Conservation (phyloP, 2,888 invertebrate genomes). For the Ptychoptera contaminata region DNA sequence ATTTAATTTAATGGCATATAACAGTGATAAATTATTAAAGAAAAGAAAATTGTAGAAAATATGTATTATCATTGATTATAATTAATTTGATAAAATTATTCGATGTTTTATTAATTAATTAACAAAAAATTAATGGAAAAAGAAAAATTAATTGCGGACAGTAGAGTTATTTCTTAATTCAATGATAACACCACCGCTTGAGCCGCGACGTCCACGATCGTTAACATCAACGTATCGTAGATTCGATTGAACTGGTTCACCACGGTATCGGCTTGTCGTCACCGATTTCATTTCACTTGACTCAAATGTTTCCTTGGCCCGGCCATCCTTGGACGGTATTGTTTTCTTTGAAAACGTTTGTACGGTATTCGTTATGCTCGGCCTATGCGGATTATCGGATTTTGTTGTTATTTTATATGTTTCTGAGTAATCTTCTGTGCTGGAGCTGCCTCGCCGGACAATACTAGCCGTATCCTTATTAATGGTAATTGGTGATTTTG, state of each 20-base stretch:
- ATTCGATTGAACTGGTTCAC: conserved; percentile 30
- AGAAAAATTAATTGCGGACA: too few relatives aligned
- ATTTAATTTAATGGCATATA: too few relatives aligned
- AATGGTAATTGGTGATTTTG: conserved; percentile 27
- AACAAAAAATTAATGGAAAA: too few relatives aligned
- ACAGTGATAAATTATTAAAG: too few relatives aligned
- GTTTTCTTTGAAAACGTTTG: conserved; percentile 54
- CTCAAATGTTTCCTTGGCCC: conserved; percentile 49
- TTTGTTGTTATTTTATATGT: conserved; percentile 53
- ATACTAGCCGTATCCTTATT: conserved; percentile 30
- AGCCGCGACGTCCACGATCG: conserved; percentile 30
- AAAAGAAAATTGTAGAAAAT: too few relatives aligned
- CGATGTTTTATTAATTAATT: too few relatives aligned
- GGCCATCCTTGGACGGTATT: conserved; percentile 45
- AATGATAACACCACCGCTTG: conserved; percentile 38
- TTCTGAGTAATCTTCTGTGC: conserved; percentile 54
- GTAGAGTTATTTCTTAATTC: conserved; percentile 35
- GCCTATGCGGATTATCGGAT: conserved; percentile 47
- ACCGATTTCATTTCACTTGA: conserved; percentile 54
- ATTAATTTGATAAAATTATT: too few relatives aligned
- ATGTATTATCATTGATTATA: too few relatives aligned
- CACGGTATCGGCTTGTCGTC: conserved; percentile 42
- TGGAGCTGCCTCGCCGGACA: conserved; percentile 46
- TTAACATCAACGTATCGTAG: conserved; percentile 37
- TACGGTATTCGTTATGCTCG: conserved; percentile 54